Evolutionary conservation across 2,888 invertebrate genomes (phyloP).

Genomic region (Mylabris sibirica): DNA sequence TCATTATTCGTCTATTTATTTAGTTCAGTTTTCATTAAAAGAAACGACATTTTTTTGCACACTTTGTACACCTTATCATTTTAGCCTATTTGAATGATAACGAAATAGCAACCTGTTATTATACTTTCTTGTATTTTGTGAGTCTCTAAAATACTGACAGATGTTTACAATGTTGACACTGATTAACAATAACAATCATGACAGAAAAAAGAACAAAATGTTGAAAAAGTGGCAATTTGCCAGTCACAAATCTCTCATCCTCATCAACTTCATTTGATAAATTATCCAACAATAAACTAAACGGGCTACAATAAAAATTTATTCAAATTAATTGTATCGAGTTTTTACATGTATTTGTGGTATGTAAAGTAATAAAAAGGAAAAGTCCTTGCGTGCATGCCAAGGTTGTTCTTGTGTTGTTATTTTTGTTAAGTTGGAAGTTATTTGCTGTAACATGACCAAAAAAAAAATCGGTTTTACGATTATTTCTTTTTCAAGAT

Average conservation of each 20-base stretch:
- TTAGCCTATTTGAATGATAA: too few relatives aligned
- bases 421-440: not conserved
- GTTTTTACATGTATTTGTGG: too few relatives aligned
- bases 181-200: not conserved
- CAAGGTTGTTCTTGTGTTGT: not conserved
- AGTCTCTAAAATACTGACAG: not conserved
- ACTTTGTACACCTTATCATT: too few relatives aligned
- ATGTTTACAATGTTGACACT: not conserved
- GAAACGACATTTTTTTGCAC: too few relatives aligned
- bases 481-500: too few relatives aligned
- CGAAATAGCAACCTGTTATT: constrained; percentile 1
- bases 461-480: not conserved
- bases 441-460: not conserved
- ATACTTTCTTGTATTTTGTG: not conserved
- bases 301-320: too few relatives aligned
- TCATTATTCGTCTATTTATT: too few relatives aligned
- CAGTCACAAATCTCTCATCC: not conserved
- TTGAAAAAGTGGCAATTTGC: constrained; percentile 1
- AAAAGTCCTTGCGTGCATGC: constrained; percentile 4
- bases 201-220: not conserved
- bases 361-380: not conserved
- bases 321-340: too few relatives aligned
- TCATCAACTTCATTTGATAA: not conserved
- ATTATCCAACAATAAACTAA: too few relatives aligned
- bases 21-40: too few relatives aligned